Percentiles rank a stretch among this genome's conserved stretches.
These are phyloP conservation scores for Flexamia atlantica DNA, from an alignment of 2,888 invertebrate genomes.

Conservation along the genomic window DNA sequence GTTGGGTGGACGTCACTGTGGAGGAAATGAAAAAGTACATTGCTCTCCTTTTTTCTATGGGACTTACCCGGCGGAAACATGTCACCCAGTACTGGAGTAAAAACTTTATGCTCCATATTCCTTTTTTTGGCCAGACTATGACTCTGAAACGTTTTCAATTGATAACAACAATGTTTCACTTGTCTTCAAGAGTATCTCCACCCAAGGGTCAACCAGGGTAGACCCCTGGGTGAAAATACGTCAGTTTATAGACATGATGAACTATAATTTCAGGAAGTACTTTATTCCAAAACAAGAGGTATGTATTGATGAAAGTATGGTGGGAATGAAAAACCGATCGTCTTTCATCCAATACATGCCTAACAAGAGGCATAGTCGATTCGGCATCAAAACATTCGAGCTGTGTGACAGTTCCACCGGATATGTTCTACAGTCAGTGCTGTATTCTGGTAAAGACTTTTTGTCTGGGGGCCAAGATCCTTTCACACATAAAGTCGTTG, in stretches of 20 bases:
- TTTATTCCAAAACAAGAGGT: slow-evolving; percentile 47
- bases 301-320: no score
- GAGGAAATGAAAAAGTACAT: slow-evolving; percentile 16
- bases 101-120: background rate
- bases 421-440: slow-evolving; percentile 34
- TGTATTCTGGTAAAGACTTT: slow-evolving; percentile 44
- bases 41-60: slow-evolving; percentile 16
- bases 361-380: slow-evolving; percentile 32
- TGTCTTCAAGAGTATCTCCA: background rate
- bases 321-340: slow-evolving; percentile 52
- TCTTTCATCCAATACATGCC: no score
- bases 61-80: slow-evolving; percentile 23
- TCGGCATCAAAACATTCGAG: slow-evolving; percentile 54
- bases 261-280: slow-evolving; percentile 8
- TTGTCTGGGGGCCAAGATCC: slow-evolving; percentile 4
- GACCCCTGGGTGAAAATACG: slow-evolving; percentile 52
- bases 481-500: slow-evolving; percentile 36
- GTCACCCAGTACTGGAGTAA: slow-evolving; percentile 37
- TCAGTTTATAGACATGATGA: slow-evolving; percentile 48
- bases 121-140: slow-evolving; percentile 38
- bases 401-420: slow-evolving; percentile 39
- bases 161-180: slow-evolving; percentile 36
- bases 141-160: slow-evolving; percentile 28
- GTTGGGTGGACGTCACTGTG: slow-evolving; percentile 34
- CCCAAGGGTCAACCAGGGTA: slow-evolving; percentile 40